phyloP scores from a whole-genome alignment of 2,888 invertebrate species.

The Luperina nickerlii region DNA sequence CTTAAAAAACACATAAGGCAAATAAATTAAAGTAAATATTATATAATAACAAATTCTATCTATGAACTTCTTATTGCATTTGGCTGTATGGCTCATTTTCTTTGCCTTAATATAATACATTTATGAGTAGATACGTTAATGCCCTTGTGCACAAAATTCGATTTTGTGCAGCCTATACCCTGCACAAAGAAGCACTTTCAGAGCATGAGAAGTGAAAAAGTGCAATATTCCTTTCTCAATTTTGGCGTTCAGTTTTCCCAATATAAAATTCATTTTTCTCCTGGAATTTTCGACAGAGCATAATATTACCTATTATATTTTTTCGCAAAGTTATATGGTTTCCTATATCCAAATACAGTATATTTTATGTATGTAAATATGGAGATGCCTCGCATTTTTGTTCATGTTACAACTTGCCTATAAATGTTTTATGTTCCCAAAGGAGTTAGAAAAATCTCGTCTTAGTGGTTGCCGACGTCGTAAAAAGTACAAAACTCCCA shows the following conservation, averaged over 20 bases:
- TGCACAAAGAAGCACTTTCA: too few relatives aligned
- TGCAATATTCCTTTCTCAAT: neutral
- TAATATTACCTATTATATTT: neutral
- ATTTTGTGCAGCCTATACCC: too few relatives aligned
- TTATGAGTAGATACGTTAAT: too few relatives aligned
- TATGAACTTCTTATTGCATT: too few relatives aligned
- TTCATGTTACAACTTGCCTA: constrained; percentile 1
- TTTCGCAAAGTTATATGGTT: constrained; percentile 8
- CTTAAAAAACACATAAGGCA: too few relatives aligned
- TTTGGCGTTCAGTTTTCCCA: constrained; percentile 3
- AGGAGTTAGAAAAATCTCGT: constrained; percentile 3
- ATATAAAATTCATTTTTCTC: constrained; percentile 12
- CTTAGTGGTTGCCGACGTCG: neutral
- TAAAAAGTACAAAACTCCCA: neutral
- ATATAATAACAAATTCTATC: too few relatives aligned
- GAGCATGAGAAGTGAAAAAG: too few relatives aligned
- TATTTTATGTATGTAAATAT: constrained; percentile 26
- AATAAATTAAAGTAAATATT: too few relatives aligned
- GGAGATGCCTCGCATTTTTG: neutral
- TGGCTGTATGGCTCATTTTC: too few relatives aligned
- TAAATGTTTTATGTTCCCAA: constrained; percentile 15
- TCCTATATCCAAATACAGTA: constrained; percentile 4
- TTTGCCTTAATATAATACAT: too few relatives aligned
- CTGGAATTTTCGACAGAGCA: constrained; percentile 6
- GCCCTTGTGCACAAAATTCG: too few relatives aligned